Conservation (phyloP, 2,797 vertebrate species). For the Buphagus erythrorhynchus region DNA sequence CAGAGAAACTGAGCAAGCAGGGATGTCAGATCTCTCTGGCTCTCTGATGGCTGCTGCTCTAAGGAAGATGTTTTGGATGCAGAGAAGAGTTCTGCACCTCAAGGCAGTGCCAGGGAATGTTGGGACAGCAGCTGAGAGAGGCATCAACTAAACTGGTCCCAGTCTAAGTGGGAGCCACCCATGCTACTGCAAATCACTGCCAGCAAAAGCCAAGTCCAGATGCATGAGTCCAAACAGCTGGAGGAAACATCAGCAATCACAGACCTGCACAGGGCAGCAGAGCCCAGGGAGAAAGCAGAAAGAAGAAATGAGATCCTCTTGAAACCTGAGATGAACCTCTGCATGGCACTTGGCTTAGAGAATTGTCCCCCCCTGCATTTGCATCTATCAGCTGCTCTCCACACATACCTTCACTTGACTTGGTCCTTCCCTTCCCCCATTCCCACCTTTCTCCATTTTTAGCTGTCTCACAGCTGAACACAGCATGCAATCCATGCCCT, state of each 20-base stretch:
- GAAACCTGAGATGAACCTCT: background rate
- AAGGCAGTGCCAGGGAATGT: background rate
- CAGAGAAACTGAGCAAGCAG: rapidly evolving
- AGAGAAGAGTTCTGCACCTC: background rate
- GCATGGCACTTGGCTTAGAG: background rate
- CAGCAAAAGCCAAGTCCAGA: background rate
- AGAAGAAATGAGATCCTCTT: background rate
- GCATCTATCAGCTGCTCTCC: background rate
- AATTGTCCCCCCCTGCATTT: background rate
- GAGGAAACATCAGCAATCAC: background rate
- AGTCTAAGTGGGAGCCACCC: background rate
- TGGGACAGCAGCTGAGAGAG: background rate
- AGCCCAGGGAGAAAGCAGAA: background rate
- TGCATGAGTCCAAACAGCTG: background rate
- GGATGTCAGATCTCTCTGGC: rapidly evolving
- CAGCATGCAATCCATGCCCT: background rate
- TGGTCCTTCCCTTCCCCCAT: background rate
- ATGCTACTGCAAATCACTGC: background rate
- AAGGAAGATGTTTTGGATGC: background rate
- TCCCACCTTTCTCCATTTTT: background rate
- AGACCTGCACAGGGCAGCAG: background rate
- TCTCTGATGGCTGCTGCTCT: background rate
- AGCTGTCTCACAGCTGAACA: background rate
- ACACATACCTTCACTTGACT: background rate
- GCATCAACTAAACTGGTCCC: background rate